Conservation (phyloP, 2,888 invertebrate species). For the Rosalia funebris region DNA sequence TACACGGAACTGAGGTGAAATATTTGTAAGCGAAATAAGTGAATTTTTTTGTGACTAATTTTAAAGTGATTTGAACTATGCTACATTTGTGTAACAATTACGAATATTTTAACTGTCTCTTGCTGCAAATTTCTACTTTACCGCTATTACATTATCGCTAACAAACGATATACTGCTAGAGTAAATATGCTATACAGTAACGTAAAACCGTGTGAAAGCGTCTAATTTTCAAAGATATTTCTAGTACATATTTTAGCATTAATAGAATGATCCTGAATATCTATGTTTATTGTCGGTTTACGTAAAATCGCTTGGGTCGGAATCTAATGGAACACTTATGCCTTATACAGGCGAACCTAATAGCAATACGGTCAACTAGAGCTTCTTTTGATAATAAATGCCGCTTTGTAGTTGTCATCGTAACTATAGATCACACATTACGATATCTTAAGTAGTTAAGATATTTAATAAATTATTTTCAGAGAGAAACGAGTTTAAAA, state of each 20-base stretch:
- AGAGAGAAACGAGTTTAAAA: not conserved
- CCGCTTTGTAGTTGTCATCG: slow-evolving; percentile 43
- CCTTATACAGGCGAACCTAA: slow-evolving; percentile 44
- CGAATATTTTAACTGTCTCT: too few relatives aligned
- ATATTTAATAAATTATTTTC: slow-evolving; percentile 33
- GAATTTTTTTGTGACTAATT: too few relatives aligned
- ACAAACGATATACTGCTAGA: too few relatives aligned
- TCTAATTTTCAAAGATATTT: slow-evolving; percentile 20
- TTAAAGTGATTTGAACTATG: too few relatives aligned
- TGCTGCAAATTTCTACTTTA: too few relatives aligned
- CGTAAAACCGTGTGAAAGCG: slow-evolving; percentile 18
- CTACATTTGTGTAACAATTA: too few relatives aligned
- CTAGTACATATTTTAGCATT: slow-evolving; percentile 10
- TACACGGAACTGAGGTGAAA: too few relatives aligned
- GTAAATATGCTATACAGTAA: too few relatives aligned
- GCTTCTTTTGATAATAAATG: slow-evolving; percentile 43
- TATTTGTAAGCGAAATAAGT: too few relatives aligned
- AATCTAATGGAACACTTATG: slow-evolving; percentile 46
- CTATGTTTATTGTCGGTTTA: slow-evolving; percentile 31
- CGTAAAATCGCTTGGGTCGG: slow-evolving; percentile 44
- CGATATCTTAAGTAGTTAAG: slow-evolving; percentile 40
- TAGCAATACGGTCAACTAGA: slow-evolving; percentile 40
- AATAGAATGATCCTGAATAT: slow-evolving; percentile 13
- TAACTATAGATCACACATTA: slow-evolving; percentile 43
- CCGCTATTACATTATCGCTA: too few relatives aligned